Percentiles rank a stretch among this genome's conserved stretches.
These are phyloP conservation scores for Tillus elongatus DNA, from an alignment of 2,888 invertebrate species.

Conservation along the genomic window DNA sequence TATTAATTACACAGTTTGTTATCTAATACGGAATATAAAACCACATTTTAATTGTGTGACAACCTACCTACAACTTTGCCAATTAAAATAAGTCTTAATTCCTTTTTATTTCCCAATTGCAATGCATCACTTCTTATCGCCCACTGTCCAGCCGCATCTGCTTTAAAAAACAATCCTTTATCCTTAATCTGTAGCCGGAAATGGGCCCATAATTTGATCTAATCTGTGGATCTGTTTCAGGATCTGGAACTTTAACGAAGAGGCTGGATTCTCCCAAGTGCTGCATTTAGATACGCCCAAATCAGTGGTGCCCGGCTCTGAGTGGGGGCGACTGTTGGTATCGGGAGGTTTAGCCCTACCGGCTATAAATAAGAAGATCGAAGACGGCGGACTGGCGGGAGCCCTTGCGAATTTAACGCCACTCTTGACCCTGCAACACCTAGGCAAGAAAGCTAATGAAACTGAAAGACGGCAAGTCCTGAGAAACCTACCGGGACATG, in stretches of 20 bases:
- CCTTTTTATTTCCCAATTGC: too few relatives aligned
- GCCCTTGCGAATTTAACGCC: constrained; percentile 53
- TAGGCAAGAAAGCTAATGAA: constrained; percentile 41
- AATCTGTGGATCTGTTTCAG: too few relatives aligned
- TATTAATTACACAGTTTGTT: too few relatives aligned
- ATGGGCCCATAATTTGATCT: too few relatives aligned
- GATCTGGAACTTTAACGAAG: constrained; percentile 63
- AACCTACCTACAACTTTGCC: too few relatives aligned
- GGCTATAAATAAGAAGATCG: constrained; percentile 21
- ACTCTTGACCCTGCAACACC: constrained; percentile 47
- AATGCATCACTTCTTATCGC: too few relatives aligned
- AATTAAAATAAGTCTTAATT: too few relatives aligned
- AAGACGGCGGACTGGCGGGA: constrained; percentile 39
- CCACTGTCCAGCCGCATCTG: too few relatives aligned
- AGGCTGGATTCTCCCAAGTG: constrained; percentile 61
- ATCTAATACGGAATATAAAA: too few relatives aligned
- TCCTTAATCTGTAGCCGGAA: too few relatives aligned
- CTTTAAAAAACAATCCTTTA: too few relatives aligned
- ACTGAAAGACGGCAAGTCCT: constrained; percentile 45
- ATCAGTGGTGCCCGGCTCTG: constrained; percentile 57
- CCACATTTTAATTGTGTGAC: too few relatives aligned
- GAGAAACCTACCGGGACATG: constrained; percentile 49
- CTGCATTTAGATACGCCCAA: constrained; percentile 55
- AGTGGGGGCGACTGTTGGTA: constrained; percentile 51
- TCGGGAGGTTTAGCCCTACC: constrained; percentile 56